Base-by-base conservation (phyloP, 1,140 invertebrate species). In the Drosophila pachea region DNA sequence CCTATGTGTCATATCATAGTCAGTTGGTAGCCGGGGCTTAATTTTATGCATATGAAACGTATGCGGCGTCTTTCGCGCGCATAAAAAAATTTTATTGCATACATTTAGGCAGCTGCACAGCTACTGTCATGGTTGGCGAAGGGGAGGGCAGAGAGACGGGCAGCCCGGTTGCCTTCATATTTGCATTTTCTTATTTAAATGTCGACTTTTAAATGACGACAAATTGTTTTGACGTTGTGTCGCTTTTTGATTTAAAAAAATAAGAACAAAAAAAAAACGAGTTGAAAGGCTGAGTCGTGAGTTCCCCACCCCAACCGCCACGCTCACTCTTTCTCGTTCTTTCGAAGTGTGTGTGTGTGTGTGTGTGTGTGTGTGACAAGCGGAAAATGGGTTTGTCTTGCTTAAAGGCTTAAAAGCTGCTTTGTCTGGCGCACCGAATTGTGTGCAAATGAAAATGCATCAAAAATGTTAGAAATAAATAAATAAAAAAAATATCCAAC, bases 181-280 rank as follows among this genome's bases (percentile, higher is more conserved):
- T 84, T 84, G 76, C 81, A 84, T 84, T 84, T 84, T 84, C 81
- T 84, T 84, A 84, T 84, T 84, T 84, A 84, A 84, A 84, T 84
- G 81, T 86, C 81, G 81, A 86, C 81, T 84, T 86, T 79, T 84
- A 84, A 84, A 84, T 81, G 81, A 84, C 81, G 81, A 84, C 81
- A 84, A 84, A 84, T 84, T 84, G 81, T 84, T 86, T 84, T 84
- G 81, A 84, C 81, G 81, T 86, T 86, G 76, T 86, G 81, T 86
- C 74, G 81, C 81, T 81, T 84, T 84, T 77, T 86, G 76, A 86
- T 84, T 84, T 86, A 76, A 74, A 86, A 86, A 79, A 43, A 43
- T 14, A 43, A 43, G n/a, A 42, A 64, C 60, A 38, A 54, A 74
- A 61, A 71, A 32, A 54, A 69, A 69, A 76, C 64, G 63, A 69